Evolutionary conservation across 2,888 invertebrate species (phyloP).

Genomic region (Boloria selene): DNA sequence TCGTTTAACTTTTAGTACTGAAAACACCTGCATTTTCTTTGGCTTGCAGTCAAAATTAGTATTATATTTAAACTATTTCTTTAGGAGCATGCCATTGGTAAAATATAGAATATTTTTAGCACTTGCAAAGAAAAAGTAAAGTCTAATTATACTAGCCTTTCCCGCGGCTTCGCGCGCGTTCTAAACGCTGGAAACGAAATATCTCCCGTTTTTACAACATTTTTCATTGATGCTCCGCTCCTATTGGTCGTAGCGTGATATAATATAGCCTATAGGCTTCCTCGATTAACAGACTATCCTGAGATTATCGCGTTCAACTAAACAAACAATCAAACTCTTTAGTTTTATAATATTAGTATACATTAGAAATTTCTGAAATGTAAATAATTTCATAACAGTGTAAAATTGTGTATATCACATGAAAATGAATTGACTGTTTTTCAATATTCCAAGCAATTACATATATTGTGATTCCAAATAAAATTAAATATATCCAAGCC

Average conservation of each 20-base stretch:
- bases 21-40: slow-evolving; percentile 30
- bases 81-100: not conserved
- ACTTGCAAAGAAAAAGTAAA: not conserved
- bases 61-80: slow-evolving; percentile 19
- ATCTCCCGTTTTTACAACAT: too few species aligned
- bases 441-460: not conserved
- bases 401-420: not conserved
- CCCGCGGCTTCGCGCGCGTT: too few species aligned
- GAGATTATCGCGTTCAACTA: too few species aligned
- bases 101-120: not conserved
- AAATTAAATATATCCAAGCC: slow-evolving; percentile 23
- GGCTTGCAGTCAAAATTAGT: slow-evolving; percentile 23
- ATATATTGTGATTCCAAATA: not conserved
- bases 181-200: too few species aligned
- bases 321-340: too few species aligned
- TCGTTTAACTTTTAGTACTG: slow-evolving; percentile 38
- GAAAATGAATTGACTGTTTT: not conserved
- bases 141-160: too few species aligned
- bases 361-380: not conserved
- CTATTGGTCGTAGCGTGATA: too few species aligned
- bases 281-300: too few species aligned
- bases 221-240: too few species aligned
- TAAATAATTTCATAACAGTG: not conserved
- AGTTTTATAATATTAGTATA: too few species aligned
- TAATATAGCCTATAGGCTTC: too few species aligned